phyloP scores from a whole-genome alignment of 64 coral and sea anemone species.

The Actinia equina region DNA sequence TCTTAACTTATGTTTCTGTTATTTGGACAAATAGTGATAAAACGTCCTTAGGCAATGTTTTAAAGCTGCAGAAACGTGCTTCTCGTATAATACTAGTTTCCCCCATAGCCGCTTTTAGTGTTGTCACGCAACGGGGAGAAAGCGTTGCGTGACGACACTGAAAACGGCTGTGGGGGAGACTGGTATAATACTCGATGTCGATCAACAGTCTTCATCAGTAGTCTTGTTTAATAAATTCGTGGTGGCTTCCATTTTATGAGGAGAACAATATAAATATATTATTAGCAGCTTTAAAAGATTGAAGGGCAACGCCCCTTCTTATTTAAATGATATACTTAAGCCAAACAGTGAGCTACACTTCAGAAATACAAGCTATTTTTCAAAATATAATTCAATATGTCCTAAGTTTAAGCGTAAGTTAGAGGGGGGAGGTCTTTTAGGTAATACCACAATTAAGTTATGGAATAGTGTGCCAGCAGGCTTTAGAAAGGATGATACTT shows the following conservation, averaged over 20 bases:
- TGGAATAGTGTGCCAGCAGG: background rate
- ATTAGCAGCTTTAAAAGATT: conserved; percentile 22
- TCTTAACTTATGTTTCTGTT: conserved; percentile 29
- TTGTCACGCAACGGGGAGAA: no score
- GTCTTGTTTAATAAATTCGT: conserved; percentile 23
- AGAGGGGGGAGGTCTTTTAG: conserved; percentile 7
- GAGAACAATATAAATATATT: conserved; percentile 36
- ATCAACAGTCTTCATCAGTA: no score
- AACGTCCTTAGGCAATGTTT: conserved; percentile 35
- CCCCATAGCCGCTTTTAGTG: no score
- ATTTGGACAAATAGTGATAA: conserved; percentile 48
- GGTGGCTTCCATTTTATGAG: conserved; percentile 55
- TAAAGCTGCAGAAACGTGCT: conserved; percentile 51
- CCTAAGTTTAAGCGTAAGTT: background rate
- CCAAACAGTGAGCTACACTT: no score
- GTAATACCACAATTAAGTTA: background rate
- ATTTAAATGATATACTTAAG: no score
- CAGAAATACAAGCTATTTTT: no score
- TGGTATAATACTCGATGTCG: background rate
- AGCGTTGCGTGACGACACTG: no score
- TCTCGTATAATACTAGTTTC: conserved; percentile 23
- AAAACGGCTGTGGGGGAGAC: conserved; percentile 13
- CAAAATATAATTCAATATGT: background rate
- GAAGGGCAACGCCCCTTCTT: no score
- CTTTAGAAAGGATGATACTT: background rate